Conservation (phyloP, 2,888 invertebrate species). For the Leptinotarsa tumamoca region DNA sequence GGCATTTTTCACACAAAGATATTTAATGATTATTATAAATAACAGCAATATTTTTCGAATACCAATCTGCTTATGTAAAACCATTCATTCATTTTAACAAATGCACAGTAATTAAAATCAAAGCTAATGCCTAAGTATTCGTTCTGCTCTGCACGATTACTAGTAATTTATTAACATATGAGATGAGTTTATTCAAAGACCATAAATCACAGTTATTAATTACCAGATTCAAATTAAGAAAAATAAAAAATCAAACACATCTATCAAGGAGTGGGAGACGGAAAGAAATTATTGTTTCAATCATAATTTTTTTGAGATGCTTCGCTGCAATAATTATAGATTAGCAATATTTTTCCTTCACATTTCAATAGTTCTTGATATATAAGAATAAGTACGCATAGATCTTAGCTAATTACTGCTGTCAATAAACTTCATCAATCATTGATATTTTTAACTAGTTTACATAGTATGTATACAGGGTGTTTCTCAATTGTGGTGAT, state of each 20-base stretch:
- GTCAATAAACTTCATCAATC: too few species aligned
- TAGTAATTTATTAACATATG: constrained; percentile 23
- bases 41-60: constrained; percentile 11
- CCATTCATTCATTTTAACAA: constrained; percentile 17
- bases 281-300: constrained; percentile 13
- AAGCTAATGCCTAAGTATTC: constrained; percentile 19
- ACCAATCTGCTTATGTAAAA: constrained; percentile 20
- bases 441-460: too few species aligned
- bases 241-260: constrained; percentile 12
- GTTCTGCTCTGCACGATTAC: constrained; percentile 18
- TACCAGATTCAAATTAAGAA: constrained; percentile 30
- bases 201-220: constrained; percentile 31
- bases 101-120: constrained; percentile 21
- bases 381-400: background rate
- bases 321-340: constrained; percentile 3
- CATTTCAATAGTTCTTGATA: background rate
- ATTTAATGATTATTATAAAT: constrained; percentile 2
- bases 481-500: too few species aligned
- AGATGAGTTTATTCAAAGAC: constrained; percentile 28
- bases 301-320: background rate
- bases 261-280: constrained; percentile 23
- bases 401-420: background rate
- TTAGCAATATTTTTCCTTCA: background rate
- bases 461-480: too few species aligned
- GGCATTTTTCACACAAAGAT: constrained; percentile 11